Conservation (phyloP, 2,113 vertebrate genomes). For the Garra rufa region DNA sequence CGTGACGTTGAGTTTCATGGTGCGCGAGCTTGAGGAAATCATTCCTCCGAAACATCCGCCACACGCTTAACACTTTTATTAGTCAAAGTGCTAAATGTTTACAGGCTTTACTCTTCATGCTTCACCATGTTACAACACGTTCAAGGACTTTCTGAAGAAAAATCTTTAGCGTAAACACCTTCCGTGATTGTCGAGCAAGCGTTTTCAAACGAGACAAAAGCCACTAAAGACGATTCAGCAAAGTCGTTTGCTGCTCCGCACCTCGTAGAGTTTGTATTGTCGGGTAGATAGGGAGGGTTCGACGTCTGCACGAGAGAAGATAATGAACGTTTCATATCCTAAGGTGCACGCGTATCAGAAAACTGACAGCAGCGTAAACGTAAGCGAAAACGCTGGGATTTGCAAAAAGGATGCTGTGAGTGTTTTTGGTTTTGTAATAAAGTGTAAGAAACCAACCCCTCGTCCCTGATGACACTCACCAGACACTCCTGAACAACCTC, state of each 20-base stretch:
- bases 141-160: slow-evolving; percentile 41
- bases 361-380: slow-evolving; percentile 15
- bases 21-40: slow-evolving; percentile 1
- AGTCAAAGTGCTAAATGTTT: slow-evolving; percentile 33
- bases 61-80: slow-evolving; percentile 15
- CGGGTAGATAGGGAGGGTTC: slow-evolving; percentile 27
- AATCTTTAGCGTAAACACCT: slow-evolving; percentile 36
- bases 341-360: slow-evolving; percentile 6
- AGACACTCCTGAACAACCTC: not conserved
- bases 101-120: not conserved
- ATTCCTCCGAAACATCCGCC: not conserved
- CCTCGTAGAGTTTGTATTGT: slow-evolving; percentile 22
- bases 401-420: not conserved
- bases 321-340: slow-evolving; percentile 53
- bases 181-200: slow-evolving; percentile 46
- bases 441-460: not conserved
- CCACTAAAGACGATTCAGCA: slow-evolving; percentile 10
- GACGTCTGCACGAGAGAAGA: slow-evolving; percentile 41
- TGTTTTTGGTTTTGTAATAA: not conserved
- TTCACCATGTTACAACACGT: not conserved
- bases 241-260: slow-evolving; percentile 4
- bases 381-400: not conserved
- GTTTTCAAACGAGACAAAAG: slow-evolving; percentile 39
- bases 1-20: not conserved
- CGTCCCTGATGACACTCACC: not conserved